These are phyloP conservation scores for Beris chalybata DNA, from an alignment of 2,888 invertebrate species.

Conservation along the genomic window DNA sequence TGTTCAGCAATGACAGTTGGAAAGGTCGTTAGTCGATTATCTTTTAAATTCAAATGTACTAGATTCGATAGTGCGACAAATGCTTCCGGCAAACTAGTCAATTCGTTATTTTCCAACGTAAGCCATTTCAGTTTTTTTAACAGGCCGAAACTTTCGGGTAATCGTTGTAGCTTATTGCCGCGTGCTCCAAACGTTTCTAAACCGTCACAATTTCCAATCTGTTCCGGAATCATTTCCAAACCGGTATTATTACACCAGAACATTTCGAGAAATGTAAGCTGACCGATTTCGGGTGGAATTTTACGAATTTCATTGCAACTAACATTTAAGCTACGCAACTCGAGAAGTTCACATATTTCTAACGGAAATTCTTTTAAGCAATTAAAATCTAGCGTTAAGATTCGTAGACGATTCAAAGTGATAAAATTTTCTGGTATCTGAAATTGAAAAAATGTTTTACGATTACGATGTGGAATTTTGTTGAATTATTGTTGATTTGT, in stretches of 20 bases:
- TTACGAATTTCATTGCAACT: constrained; percentile 67
- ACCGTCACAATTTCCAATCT: constrained; percentile 63
- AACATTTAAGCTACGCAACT: constrained; percentile 65
- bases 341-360: constrained; percentile 63
- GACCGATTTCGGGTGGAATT: constrained; percentile 64
- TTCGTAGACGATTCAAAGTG: constrained; percentile 61
- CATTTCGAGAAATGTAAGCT: constrained; percentile 63
- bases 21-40: constrained; percentile 60
- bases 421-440: constrained; percentile 59
- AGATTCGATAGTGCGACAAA: constrained; percentile 61
- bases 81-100: constrained; percentile 59
- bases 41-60: constrained; percentile 65
- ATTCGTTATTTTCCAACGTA: constrained; percentile 65
- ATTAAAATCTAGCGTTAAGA: constrained; percentile 69
- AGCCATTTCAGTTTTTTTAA: constrained; percentile 66
- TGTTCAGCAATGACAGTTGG: constrained; percentile 58
- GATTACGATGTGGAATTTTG: no score
- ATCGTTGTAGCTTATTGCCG: constrained; percentile 62
- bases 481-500: no score
- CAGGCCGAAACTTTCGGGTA: constrained; percentile 64
- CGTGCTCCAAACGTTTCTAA: constrained; percentile 69
- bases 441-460: constrained; percentile 21
- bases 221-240: constrained; percentile 62
- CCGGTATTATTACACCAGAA: constrained; percentile 69
- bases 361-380: constrained; percentile 63